These are phyloP conservation scores for Aspidapion aeneum DNA, from an alignment of 2,888 invertebrate genomes.

Conservation along the genomic window DNA sequence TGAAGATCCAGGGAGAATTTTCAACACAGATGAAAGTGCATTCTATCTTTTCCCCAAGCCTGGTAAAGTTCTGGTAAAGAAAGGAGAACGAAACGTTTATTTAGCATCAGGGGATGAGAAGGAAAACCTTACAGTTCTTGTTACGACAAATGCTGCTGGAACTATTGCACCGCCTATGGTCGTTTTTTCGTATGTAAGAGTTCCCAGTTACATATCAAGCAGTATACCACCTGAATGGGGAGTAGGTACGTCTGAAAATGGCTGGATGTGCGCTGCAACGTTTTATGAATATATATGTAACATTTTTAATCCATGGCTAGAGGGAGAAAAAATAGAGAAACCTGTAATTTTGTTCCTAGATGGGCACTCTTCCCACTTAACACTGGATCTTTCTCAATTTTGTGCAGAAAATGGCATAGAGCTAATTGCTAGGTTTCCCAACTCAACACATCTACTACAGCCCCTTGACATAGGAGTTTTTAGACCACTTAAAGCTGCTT, in stretches of 20 bases:
- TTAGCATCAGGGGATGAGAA: conserved; percentile 13
- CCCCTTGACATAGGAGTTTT: conserved; percentile 5
- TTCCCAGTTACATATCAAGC: conserved; percentile 25
- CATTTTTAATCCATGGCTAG: too few relatives aligned
- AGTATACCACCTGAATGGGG: conserved; percentile 1
- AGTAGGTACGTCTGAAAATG: conserved; percentile 10
- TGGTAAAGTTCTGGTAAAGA: conserved; percentile 35
- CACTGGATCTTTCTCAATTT: conserved; percentile 3
- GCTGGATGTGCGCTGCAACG: conserved; percentile 5
- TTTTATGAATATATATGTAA: conserved; percentile 11
- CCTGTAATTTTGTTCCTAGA: conserved; percentile 9
- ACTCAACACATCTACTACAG: conserved; percentile 9
- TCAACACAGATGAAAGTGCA: conserved; percentile 42
- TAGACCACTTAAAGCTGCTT: conserved; percentile 14
- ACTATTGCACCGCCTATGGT: conserved; percentile 26
- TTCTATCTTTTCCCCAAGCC: conserved; percentile 41
- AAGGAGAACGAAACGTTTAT: conserved; percentile 36
- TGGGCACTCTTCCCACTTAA: conserved; percentile 9
- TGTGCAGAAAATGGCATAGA: conserved; percentile 17
- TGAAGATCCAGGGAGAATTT: conserved; percentile 33
- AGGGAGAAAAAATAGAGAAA: not conserved
- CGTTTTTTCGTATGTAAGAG: conserved; percentile 36
- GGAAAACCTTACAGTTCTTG: too few relatives aligned
- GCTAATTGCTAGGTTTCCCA: conserved; percentile 6
- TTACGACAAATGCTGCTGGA: conserved; percentile 32